Base-by-base conservation (phyloP, 2,888 invertebrate genomes). In the Leucozona laternaria region DNA sequence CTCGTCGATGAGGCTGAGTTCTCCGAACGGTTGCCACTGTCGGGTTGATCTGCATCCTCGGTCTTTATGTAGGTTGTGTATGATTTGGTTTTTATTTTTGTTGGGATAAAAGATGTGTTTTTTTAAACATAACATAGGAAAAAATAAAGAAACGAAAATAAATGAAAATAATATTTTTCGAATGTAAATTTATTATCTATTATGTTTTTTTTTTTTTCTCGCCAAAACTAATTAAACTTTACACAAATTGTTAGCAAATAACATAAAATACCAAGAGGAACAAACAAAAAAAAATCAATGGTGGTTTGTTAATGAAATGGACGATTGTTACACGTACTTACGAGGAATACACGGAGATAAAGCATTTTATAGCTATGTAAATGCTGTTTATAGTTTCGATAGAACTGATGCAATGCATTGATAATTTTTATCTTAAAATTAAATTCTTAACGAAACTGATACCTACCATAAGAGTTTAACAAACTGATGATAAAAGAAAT, bases 11-110 rank as follows among this genome's bases (percentile, higher is more conserved):
- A 90, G 83, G 91, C 91, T 88, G 92, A 91, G 89, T 91, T 92
- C 89, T 92, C 91, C 88, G 92, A 91, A 89, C 91, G 91, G 89
- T 91, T 91, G 89, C 91, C 92, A 90, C 92, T 92, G 89, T 92
- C 92, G 84, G 91, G 90, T 88, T 91, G 91, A 89, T 92, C 92
- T 85, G 88, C 89, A 88, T 92, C 92, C 89, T 92, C 92, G 89
- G 90, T 92, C 92, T 92, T 88, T 70, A 64, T 87, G 62, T 37
- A 31, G 60, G 45, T 71, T 28, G 57, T 79, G 17, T 40, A 71
- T 79, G 57, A 55, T 37, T 70, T 45, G 45, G 8, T 45, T 17
- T 40, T 11, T 43, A 37, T 66, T 62, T 79, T 72, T 48, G 43
- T 40, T 68, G 34, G 45, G 34, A 48, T 78, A 68, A 71, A 58